These are phyloP conservation scores for Eudemis profundana DNA, from an alignment of 2,888 invertebrate species.

Conservation along the genomic window DNA sequence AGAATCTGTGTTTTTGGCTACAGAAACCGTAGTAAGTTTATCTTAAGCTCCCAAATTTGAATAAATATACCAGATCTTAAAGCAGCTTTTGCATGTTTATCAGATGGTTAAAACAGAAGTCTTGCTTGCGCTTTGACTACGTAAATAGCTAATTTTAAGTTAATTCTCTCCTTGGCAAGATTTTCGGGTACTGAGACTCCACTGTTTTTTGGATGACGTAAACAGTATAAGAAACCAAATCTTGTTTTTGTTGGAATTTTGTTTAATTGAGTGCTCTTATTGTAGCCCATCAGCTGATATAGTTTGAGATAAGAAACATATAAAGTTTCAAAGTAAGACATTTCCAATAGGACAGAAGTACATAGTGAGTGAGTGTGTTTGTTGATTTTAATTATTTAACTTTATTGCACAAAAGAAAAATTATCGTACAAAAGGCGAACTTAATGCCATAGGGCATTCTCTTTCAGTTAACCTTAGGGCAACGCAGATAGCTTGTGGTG, in stretches of 20 bases:
- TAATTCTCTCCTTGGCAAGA: conserved; percentile 19
- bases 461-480: too few relatives aligned
- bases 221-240: neutral
- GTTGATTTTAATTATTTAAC: too few relatives aligned
- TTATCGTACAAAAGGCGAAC: too few relatives aligned
- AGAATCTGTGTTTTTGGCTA: neutral
- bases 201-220: conserved; percentile 27
- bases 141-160: conserved; percentile 21
- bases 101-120: conserved; percentile 10
- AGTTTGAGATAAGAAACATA: neutral
- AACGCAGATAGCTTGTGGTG: too few relatives aligned
- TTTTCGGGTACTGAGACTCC: neutral
- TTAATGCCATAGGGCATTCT: too few relatives aligned
- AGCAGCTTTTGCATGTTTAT: conserved; percentile 19
- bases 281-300: neutral
- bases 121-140: conserved; percentile 9
- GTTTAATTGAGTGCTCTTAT: neutral
- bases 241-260: neutral
- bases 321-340: neutral
- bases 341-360: too few relatives aligned
- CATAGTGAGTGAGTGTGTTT: too few relatives aligned
- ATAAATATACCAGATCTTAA: conserved; percentile 4
- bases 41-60: conserved; percentile 2
- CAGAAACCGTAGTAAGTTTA: neutral
- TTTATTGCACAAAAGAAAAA: too few relatives aligned